Evolutionary conservation across 2,888 invertebrate species (phyloP), one percentile per base, ranked within the genome.

Genomic region (Ophion costatus): DNA sequence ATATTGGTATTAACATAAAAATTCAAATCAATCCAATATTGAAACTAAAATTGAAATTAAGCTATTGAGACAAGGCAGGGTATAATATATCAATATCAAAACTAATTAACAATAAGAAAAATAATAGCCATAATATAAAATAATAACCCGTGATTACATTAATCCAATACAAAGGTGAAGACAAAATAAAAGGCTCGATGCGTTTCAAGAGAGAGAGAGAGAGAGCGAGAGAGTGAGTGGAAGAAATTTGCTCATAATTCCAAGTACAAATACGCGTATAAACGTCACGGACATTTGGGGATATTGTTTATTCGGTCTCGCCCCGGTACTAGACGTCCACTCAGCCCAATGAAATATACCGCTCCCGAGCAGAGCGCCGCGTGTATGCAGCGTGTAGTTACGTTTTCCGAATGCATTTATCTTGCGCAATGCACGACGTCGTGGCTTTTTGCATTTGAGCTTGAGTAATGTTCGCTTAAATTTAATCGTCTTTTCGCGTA

Each of bases 261-360:
- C 82, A 74, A 80, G 77, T 61, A 80, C 82, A 78, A 86, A 81
- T 83, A 82, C 81, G 81, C 78, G 71, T 82, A 87, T 87, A 83
- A 86, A 87, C 78, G 85, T 86, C 87, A 87, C 76, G 81, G 70
- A 80, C 87, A 86, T 85, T 87, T 84, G 61, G 83, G 61, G 84
- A 84, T 71, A 84, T 84, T 85, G 83, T 87, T 87, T 84, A 83
- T 81, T 84, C 38, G 70, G 69, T 59, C 57, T 70, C 64, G 75
- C 51, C 17, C 45, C 77, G 61, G 77, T 71, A 61, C 77, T 82
- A 80, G 77, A 86, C 77, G 85, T 82, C 85, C 87, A 84, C 85
- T 87, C 83, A 78, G 79, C 66, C 66, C 64, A 76, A 84, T 80
- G 81, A 87, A 87, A 87, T 87, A 86, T 86, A 80, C 76, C 79